A percentile compares a stretch with the other conserved stretches of the same genome.
Conservation (phyloP, 2,888 invertebrate genomes). For the Cephus pulcher region DNA sequence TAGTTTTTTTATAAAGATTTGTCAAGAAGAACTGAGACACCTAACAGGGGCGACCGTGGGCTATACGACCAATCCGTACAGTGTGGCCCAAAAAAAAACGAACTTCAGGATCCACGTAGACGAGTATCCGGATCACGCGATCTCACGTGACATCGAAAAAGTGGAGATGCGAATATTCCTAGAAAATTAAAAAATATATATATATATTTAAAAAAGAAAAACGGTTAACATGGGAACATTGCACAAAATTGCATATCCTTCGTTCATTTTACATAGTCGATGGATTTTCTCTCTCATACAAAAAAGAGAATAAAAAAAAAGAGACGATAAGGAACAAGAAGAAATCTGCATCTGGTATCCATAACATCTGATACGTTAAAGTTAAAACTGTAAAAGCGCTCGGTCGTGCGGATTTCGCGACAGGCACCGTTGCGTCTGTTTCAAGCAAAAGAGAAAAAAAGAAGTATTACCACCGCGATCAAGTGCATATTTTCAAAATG, state of each 20-base stretch:
- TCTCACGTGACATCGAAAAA: slow-evolving; percentile 5
- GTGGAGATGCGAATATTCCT: slow-evolving; percentile 20
- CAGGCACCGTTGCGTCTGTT: slow-evolving; percentile 38
- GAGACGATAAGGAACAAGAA: slow-evolving; percentile 6
- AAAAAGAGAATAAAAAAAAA: background rate
- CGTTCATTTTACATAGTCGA: slow-evolving; percentile 53
- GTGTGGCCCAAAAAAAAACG: background rate
- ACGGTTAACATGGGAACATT: slow-evolving; percentile 56
- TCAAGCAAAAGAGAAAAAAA: slow-evolving; percentile 49
- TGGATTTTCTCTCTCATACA: background rate
- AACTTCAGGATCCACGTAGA: background rate
- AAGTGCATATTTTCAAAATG: background rate
- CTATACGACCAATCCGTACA: background rate
- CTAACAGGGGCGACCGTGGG: background rate
- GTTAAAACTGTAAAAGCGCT: slow-evolving; percentile 21
- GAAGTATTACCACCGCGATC: background rate
- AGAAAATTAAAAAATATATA: slow-evolving; percentile 14
- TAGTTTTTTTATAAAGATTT: slow-evolving; percentile 24
- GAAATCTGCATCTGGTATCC: slow-evolving; percentile 45
- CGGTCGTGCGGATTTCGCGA: slow-evolving; percentile 14
- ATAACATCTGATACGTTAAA: slow-evolving; percentile 32
- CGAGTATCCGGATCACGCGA: slow-evolving; percentile 16
- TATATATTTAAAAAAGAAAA: slow-evolving; percentile 5
- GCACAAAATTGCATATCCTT: slow-evolving; percentile 62
- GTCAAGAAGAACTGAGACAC: slow-evolving; percentile 16